Base-by-base conservation (phyloP, 2,888 invertebrate genomes). In the Macropis europaea region DNA sequence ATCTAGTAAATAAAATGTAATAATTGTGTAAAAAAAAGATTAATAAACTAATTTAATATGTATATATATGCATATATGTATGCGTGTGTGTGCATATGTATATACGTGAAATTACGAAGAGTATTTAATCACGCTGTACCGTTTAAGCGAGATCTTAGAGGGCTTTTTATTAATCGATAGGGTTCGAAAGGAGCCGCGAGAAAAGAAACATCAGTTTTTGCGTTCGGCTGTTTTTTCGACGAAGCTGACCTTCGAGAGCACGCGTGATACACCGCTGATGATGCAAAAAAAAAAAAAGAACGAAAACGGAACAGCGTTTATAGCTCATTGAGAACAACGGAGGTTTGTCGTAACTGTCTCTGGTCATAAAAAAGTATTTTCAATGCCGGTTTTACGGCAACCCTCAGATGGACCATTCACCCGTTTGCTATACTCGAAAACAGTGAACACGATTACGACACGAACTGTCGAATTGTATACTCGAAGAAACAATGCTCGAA, bases 21-120 rank as follows among this genome's bases (percentile, higher is more conserved):
- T 83, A 82, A 85, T 84, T 87, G 83, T 87, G 85, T 86, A 87
- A 83, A 85, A 63, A 76, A 75, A 74, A 40, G 50, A 75, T 73
- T 61, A 77, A 83, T 83, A 82, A 83, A 81, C 61, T 82, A 82
- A 81, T 74, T 79, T 78, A 73, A 82, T 79, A 77, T 79, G 74
- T 76, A 82, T 71, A 75, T 81, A 73, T 76, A 81, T 79, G 67
- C 71, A 74, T 76, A 77, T 79, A 71, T 76, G 66, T 81, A 66
- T 72, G 77, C 68, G 59, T 53, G 66, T 59, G 40, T 50, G 59
- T 75, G 74, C 47, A 72, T 68, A 75, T 81, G 63, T 80, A 63
- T 71, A 64, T 73, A 71, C 52, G 59, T 52, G 40, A 50, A 72
- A 61, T 75, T 64, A 62, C 56, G 48, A 70, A 36, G 45, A 48